Base-by-base conservation (phyloP, 2,797 vertebrate species). In the Brotula barbata region DNA sequence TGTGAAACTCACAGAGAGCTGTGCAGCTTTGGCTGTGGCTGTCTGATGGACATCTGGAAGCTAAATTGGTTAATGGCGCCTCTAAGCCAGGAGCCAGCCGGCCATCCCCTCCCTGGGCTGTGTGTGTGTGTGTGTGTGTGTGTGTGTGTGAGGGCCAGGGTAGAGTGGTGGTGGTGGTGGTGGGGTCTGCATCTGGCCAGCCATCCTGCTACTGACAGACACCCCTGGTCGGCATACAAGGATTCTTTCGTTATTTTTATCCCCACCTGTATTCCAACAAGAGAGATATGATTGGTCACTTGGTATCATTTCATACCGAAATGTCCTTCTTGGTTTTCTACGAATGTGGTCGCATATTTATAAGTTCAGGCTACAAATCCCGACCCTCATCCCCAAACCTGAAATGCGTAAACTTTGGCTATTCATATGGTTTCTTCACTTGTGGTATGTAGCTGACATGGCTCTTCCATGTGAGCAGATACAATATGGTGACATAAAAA, bases 21-120 rank as follows among this genome's bases (percentile, higher is more conserved):
- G 86, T 88, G 87, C 73, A 80, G 87, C 79, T 80, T 91, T 92
- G 91, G 90, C 88, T 88, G 68, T 73, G 74, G 81, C 78, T 88
- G 75, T 68, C 82, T 91, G 90, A 91, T 89, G 91, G 92, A 91
- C 91, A 93, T 92, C 92, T 93, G 91, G 92, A 93, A 90, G 89
- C 88, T 90, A 92, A 92, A 93, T 92, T 93, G 92, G 92, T 92
- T 91, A 93, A 92, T 91, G 90, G 90, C 68, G 87, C 91, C 90
- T 92, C 90, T 85, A 89, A 91, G 90, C 91, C 90, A 90, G 88
- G 86, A 91, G 89, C 89, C 91, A 91, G 89, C 86, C 89, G 82
- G 85, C 86, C 83, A 71, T 89, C 86, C 82, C 85, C 81, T 89
- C 61, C 62, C 84, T 83, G 78, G 85, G 88, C 84, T 77, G 56